phyloP scores from a whole-genome alignment of 2,888 invertebrate species.

The Dasypolia templi region DNA sequence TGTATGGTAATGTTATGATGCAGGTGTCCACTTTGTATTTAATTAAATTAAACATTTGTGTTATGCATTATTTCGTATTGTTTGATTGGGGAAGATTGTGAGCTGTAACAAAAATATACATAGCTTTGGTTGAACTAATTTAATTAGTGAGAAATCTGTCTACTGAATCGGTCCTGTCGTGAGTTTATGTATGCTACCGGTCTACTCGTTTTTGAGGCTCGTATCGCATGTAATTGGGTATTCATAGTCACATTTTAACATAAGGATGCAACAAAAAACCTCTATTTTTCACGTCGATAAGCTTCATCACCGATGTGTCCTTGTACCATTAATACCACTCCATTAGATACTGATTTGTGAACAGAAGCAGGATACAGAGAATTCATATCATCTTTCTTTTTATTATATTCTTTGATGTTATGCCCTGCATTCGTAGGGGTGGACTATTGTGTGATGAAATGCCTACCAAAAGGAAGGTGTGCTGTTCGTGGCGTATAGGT shows the following conservation, averaged over 20 bases:
- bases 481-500: not conserved
- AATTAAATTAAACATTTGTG: conserved; percentile 18
- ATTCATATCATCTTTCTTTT: not conserved
- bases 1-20: conserved; percentile 44
- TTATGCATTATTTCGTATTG: conserved; percentile 1
- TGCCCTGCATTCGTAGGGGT: not conserved
- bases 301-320: not conserved
- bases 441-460: no score
- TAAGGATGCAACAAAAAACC: not conserved
- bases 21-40: conserved; percentile 30
- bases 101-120: no score
- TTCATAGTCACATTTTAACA: not conserved
- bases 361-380: no score
- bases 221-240: no score
- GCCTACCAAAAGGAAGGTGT: not conserved
- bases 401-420: not conserved
- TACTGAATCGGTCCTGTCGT: no score
- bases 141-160: no score
- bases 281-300: not conserved
- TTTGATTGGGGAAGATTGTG: conserved; percentile 22
- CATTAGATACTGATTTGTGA: not conserved
- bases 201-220: not conserved
- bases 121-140: no score
- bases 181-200: no score
- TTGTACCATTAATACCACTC: not conserved